Conservation (phyloP, 2,797 vertebrate genomes). For the Syngnathus acus region DNA sequence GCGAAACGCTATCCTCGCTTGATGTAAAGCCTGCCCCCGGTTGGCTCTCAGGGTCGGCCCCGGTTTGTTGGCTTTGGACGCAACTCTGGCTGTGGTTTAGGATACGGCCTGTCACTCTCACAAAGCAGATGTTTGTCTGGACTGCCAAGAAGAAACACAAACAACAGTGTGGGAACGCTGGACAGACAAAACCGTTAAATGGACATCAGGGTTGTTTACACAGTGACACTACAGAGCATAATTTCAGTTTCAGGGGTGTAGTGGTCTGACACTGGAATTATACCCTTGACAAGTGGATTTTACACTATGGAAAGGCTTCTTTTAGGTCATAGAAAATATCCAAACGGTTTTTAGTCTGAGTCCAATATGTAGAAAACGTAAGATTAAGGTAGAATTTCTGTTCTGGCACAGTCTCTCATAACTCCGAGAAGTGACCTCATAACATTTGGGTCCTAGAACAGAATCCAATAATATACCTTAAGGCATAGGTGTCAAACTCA, state of each 20-base stretch:
- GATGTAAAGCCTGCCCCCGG: slow-evolving; percentile 89
- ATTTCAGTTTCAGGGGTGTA: not conserved
- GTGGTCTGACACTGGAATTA: not conserved
- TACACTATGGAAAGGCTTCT: not conserved
- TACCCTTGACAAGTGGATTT: not conserved
- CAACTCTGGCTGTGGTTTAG: slow-evolving; percentile 83
- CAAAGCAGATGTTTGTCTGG: slow-evolving; percentile 99
- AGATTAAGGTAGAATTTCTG: too few relatives aligned
- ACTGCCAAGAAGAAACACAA: slow-evolving; percentile 97
- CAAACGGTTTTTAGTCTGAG: not conserved
- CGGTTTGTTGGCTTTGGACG: slow-evolving; percentile 96
- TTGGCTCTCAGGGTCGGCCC: slow-evolving; percentile 81
- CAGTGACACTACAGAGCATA: slow-evolving; percentile 3
- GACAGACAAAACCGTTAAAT: slow-evolving; percentile 23
- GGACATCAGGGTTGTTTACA: slow-evolving; percentile 52
- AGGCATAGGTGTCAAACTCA: too few relatives aligned
- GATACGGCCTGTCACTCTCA: slow-evolving; percentile 93
- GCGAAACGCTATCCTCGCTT: slow-evolving; percentile 91
- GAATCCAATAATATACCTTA: not conserved
- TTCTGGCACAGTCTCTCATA: not conserved
- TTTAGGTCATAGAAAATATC: not conserved
- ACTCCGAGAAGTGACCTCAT: not conserved
- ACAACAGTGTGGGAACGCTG: slow-evolving; percentile 85
- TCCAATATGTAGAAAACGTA: not conserved
- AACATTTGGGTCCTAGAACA: not conserved